Evolutionary conservation across 2,797 vertebrate species (phyloP), one percentile per base, ranked within the genome.

Genomic region (Takifugu rubripes): DNA sequence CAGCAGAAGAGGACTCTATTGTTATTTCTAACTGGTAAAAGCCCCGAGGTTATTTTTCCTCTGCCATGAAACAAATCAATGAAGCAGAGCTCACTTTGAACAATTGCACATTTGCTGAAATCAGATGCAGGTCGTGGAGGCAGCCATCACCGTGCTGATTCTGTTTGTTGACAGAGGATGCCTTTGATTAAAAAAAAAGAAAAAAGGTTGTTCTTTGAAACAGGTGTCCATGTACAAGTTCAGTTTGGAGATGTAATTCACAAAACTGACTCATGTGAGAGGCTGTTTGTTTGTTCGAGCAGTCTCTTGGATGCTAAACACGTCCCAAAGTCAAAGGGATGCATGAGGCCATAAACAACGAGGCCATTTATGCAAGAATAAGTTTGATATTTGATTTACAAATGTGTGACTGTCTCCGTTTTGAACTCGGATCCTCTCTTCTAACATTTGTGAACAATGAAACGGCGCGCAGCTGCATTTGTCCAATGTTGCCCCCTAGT

Each of bases 31-130:
- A 84, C 83, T 67, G 74, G 77, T 87, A 84, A 80, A 89, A 87
- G 85, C 86, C 89, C 87, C 21, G 80, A 66, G 86, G 87, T 87
- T 88, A 86, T 89, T 87, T 87, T 87, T 81, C 77, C 80, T 78
- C 86, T 85, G 85, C 81, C 85, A 88, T 88, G 87, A 89, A 89
- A 89, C 83, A 87, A 89, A 90, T 90, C 87, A 90, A 90, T 89
- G 85, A 82, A 85, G 81, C 85, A 78, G 79, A 78, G 77, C 79
- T 87, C 81, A 86, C 88, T 89, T 90, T 90, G 89, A 89, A 89
- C 88, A 90, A 87, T 70, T 78, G 85, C 80, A 82, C 87, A 78
- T 89, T 88, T 87, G 79, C 78, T 76, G 83, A 88, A 85, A 89
- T 89, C 84, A 87, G 85, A 89, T 81, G 82, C 85, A 78, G 73